Percentiles rank a stretch among this genome's conserved stretches.
Conservation (phyloP, 1,140 invertebrate genomes). For the Argopecten irradians region DNA sequence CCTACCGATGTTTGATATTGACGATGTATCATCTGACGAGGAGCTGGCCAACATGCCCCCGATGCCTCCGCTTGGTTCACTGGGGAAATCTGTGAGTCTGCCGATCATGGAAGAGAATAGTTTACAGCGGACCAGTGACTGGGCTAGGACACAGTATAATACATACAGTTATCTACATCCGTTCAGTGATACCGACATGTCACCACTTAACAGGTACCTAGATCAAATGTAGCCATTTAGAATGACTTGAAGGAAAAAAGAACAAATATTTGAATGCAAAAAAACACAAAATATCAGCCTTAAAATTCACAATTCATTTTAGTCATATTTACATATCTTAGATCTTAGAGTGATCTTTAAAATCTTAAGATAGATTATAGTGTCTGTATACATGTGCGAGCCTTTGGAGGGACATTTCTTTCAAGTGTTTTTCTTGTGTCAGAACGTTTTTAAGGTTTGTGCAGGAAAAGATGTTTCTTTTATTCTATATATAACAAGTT, state of each 20-base stretch:
- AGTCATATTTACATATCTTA: too few relatives aligned
- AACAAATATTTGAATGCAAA: too few relatives aligned
- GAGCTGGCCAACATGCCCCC: constrained; percentile 47
- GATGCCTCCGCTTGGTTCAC: constrained; percentile 65
- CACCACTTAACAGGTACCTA: constrained; percentile 82
- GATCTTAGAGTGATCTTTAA: too few relatives aligned
- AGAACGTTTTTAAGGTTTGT: too few relatives aligned
- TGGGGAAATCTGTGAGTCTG: constrained; percentile 58
- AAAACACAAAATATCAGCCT: too few relatives aligned
- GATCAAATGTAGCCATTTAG: background rate
- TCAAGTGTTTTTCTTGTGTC: too few relatives aligned
- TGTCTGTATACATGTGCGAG: too few relatives aligned
- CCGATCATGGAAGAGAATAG: constrained; percentile 60
- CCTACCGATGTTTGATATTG: constrained; percentile 77
- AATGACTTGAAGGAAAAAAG: too few relatives aligned
- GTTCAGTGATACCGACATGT: constrained; percentile 93
- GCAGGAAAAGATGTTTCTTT: background rate
- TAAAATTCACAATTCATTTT: too few relatives aligned
- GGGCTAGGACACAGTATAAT: constrained; percentile 63
- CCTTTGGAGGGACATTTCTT: too few relatives aligned
- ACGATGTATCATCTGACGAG: constrained; percentile 78
- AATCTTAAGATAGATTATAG: too few relatives aligned
- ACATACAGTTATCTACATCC: constrained; percentile 84
- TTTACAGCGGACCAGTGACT: constrained; percentile 61
- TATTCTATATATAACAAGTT: background rate